phyloP scores from a whole-genome alignment of 2,797 vertebrate species.

The Poeciliopsis turneri region DNA sequence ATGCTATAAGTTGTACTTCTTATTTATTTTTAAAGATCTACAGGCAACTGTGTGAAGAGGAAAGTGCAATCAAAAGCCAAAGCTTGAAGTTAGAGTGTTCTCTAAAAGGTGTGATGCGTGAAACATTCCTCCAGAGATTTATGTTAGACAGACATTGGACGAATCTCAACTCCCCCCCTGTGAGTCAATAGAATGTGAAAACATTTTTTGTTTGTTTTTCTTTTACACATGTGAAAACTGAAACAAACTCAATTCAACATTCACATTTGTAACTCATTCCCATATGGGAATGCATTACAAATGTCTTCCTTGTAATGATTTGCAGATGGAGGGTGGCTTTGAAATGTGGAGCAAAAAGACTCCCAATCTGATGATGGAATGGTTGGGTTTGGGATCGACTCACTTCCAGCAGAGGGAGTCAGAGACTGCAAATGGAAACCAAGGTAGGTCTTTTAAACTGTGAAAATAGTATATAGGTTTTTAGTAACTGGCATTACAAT shows the following conservation, averaged over 20 bases:
- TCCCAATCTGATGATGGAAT: slow-evolving; percentile 84
- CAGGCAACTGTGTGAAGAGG: slow-evolving; percentile 70
- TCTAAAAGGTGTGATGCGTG: slow-evolving; percentile 80
- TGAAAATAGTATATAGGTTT: not conserved
- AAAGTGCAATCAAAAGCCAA: slow-evolving; percentile 67
- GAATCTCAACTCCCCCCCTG: slow-evolving; percentile 69
- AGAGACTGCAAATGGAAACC: slow-evolving; percentile 55
- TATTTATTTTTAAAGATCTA: slow-evolving; percentile 72
- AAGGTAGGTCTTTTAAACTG: slow-evolving; percentile 69
- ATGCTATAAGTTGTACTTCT: not conserved
- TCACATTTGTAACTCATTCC: no score
- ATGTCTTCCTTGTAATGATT: slow-evolving; percentile 15
- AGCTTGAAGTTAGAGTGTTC: slow-evolving; percentile 78
- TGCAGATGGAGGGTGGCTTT: slow-evolving; percentile 71
- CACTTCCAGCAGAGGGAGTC: slow-evolving; percentile 72
- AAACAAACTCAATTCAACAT: not conserved
- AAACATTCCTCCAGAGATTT: slow-evolving; percentile 72
- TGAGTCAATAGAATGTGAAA: slow-evolving; percentile 53
- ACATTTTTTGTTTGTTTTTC: not conserved
- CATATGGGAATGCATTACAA: not conserved
- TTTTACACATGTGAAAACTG: not conserved
- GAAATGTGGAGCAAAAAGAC: slow-evolving; percentile 35
- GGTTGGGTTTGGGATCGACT: slow-evolving; percentile 84
- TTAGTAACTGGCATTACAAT: not conserved
- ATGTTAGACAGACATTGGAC: slow-evolving; percentile 83